phyloP scores from a whole-genome alignment of 2,888 invertebrate genomes.

The Trichogramma dendrolimi region DNA sequence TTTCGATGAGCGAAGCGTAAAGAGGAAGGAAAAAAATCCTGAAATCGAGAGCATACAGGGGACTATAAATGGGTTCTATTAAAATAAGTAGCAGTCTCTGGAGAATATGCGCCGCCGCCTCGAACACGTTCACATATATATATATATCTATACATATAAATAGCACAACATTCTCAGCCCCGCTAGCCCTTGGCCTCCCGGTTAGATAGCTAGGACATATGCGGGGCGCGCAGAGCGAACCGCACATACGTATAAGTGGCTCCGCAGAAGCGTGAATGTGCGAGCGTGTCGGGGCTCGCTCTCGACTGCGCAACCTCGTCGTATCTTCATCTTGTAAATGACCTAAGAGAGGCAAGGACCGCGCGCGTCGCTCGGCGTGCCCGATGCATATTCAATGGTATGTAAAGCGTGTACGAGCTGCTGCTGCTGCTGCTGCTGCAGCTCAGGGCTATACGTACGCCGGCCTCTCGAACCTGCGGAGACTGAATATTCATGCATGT shows the following conservation, averaged over 20 bases:
- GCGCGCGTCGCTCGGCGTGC: conserved; percentile 32
- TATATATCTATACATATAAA: too few species aligned
- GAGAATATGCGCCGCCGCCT: not conserved
- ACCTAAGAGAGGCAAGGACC: conserved; percentile 47
- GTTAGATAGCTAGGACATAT: too few species aligned
- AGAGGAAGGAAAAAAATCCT: not conserved
- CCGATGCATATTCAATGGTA: conserved; percentile 50
- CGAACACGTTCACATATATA: too few species aligned
- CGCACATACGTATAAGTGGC: too few species aligned
- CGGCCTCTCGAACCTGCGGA: conserved; percentile 7
- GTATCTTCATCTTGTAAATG: conserved; percentile 51
- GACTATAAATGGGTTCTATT: conserved; percentile 19
- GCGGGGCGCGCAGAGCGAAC: too few species aligned
- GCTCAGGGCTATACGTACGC: too few species aligned
- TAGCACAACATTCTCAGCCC: not conserved
- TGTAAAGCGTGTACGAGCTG: conserved; percentile 41
- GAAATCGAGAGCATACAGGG: not conserved
- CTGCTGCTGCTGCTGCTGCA: too few species aligned
- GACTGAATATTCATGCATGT: conserved; percentile 50
- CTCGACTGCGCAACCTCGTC: conserved; percentile 26
- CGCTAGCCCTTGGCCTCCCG: conserved; percentile 1
- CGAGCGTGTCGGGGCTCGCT: not conserved
- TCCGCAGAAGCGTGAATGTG: too few species aligned
- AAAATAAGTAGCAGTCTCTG: conserved; percentile 17
- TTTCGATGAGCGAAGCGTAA: not conserved